Base-by-base conservation (phyloP, 2,797 vertebrate genomes). In the Euthynnus affinis region DNA sequence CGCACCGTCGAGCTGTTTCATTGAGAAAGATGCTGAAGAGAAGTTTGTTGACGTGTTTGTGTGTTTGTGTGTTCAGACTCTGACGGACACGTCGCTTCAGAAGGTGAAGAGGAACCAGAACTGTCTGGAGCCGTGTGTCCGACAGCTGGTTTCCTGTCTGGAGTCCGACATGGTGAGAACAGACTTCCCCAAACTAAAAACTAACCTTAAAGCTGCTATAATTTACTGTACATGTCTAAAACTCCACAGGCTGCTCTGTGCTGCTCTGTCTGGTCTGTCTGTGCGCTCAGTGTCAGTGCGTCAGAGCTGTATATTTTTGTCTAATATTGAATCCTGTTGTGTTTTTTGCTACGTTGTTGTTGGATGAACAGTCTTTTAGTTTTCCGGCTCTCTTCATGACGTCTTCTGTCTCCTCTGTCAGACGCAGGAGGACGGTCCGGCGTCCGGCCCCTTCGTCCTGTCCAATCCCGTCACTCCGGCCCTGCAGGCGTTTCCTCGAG, bases 101-200 rank as follows among this genome's bases (percentile, higher is more conserved):
- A 99, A 99, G 89, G 98, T 99, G 87, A 99, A 99, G 89, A 94
- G 98, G 83, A 99, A 99, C 93, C 98, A 99, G 95, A 99, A 98
- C 93, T 99, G 98, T 79, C 90, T 99, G 90, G 98, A 99, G 93
- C 98, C 98, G 0, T 99, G 98, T 81, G 96, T 99, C 76, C 96
- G 98, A 46, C 98, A 99, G 94, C 94, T 99, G 23, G 98, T 99
- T 74, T 99, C 98, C 87, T 99, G 97, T 75, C 93, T 99, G 68
- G 98, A 99, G 94, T 96, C 97, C 1, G 97, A 98, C 18, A 97
- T 98, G 97, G 98, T 99, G 92, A 87, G 95, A 15, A 58, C 25
- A 32, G 29, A 1, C 32, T 37, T 37, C 6, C 40, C 40, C 13
- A 10, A 37, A 37, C 37, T 32, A 32, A 32, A 32, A 32, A 32